phyloP scores from a whole-genome alignment of 2,797 vertebrate species.

The Rallus crepitans region DNA sequence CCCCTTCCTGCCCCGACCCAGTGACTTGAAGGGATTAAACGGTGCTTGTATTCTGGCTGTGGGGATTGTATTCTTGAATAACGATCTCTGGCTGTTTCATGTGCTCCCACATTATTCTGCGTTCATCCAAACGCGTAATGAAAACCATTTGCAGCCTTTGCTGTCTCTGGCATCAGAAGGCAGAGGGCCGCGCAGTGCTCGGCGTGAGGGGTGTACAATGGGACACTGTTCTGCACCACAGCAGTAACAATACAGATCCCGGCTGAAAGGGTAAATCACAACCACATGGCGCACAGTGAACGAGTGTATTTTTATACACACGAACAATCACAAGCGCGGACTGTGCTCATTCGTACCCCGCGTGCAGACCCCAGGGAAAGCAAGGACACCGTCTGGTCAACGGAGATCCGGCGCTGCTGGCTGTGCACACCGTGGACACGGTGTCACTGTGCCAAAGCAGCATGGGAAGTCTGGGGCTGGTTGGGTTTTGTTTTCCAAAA shows the following conservation, averaged over 20 bases:
- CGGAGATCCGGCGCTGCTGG: background rate
- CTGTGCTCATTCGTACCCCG: background rate
- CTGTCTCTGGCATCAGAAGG: background rate
- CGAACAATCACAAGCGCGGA: background rate
- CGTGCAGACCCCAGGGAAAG: background rate
- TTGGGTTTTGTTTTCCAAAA: background rate
- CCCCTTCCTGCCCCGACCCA: background rate
- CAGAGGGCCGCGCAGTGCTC: background rate
- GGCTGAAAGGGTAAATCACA: background rate
- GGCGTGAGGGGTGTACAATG: background rate
- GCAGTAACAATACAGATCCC: background rate
- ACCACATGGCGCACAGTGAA: background rate
- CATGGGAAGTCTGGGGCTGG: background rate
- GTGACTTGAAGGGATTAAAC: background rate
- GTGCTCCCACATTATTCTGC: background rate
- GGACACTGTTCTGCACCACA: background rate
- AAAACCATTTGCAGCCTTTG: background rate
- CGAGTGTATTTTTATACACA: background rate
- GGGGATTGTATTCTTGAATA: background rate
- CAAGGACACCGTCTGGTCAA: background rate
- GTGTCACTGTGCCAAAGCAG: background rate
- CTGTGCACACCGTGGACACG: background rate
- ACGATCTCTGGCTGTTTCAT: accelerated
- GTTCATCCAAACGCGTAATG: background rate
- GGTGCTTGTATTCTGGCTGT: background rate